Percentiles rank a stretch among this genome's conserved stretches.
phyloP scores from a whole-genome alignment of 2,113 vertebrate genomes.

The Trogon surrucura region DNA sequence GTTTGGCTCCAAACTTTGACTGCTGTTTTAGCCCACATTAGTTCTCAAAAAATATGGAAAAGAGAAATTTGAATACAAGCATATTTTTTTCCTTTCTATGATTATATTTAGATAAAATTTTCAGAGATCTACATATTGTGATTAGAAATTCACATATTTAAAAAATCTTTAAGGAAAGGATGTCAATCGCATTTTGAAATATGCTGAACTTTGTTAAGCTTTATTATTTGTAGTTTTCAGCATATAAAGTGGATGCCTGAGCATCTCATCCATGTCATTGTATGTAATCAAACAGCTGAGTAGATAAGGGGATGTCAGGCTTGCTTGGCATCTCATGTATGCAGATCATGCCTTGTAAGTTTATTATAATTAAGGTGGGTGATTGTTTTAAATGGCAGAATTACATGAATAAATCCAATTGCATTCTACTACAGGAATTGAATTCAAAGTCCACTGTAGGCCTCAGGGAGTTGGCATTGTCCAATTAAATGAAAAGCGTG shows the following conservation, averaged over 20 bases:
- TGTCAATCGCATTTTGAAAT: background rate
- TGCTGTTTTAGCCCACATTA: background rate
- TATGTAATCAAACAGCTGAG: background rate
- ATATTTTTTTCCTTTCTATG: background rate
- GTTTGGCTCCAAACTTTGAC: background rate
- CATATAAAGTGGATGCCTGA: background rate
- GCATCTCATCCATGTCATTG: background rate
- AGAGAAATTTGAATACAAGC: background rate
- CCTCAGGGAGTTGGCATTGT: background rate
- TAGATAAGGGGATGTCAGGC: background rate
- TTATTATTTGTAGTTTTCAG: background rate
- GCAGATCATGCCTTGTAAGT: background rate
- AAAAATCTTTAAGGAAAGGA: background rate
- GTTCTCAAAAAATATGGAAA: background rate
- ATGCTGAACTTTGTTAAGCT: background rate
- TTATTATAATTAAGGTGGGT: background rate
- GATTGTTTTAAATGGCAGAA: background rate
- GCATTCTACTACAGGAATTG: background rate
- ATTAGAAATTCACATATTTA: background rate
- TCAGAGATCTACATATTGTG: background rate
- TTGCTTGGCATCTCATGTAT: background rate
- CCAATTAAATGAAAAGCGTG: slow-evolving; percentile 39
- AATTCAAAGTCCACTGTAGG: slow-evolving; percentile 1
- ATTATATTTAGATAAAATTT: background rate
- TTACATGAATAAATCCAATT: background rate